Percentiles rank a stretch among this genome's conserved stretches.
Evolutionary conservation across 2,113 vertebrate genomes (phyloP).

Genomic region (Sula dactylatra): DNA sequence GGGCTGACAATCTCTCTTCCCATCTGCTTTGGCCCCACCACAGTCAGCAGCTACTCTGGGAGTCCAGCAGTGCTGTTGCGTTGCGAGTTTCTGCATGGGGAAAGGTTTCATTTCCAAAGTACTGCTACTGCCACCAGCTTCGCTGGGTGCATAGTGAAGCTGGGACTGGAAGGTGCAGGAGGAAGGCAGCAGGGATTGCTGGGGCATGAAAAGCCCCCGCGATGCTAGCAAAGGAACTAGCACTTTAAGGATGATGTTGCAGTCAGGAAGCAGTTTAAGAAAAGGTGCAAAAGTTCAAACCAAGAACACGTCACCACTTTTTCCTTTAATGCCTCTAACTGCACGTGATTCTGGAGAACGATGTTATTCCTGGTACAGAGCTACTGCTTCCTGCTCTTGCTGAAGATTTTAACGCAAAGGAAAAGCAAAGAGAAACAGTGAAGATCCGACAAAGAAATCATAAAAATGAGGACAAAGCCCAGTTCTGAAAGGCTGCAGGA

Average conservation of each 20-base stretch:
- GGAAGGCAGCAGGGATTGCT: neutral
- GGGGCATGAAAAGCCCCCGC: rapidly evolving
- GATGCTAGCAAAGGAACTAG: neutral
- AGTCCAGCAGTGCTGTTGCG: rapidly evolving
- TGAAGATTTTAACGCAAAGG: neutral
- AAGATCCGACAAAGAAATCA: neutral
- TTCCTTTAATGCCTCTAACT: neutral
- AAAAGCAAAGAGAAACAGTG: neutral
- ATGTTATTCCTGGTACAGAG: neutral
- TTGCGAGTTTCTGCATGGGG: neutral
- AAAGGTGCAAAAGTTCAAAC: neutral
- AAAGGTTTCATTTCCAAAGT: neutral
- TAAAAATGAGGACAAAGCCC: neutral
- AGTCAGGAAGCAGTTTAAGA: neutral
- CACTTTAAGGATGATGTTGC: neutral
- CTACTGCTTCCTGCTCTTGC: neutral
- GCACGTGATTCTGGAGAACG: rapidly evolving
- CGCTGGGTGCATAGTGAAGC: rapidly evolving
- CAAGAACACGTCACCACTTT: rapidly evolving
- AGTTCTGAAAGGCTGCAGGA: neutral
- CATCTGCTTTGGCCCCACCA: neutral
- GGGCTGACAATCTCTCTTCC: neutral
- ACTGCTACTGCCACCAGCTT: neutral
- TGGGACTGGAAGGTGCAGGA: neutral
- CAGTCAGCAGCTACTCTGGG: neutral